phyloP scores from a whole-genome alignment of 1,140 invertebrate genomes.

The Drosophila orosa region DNA sequence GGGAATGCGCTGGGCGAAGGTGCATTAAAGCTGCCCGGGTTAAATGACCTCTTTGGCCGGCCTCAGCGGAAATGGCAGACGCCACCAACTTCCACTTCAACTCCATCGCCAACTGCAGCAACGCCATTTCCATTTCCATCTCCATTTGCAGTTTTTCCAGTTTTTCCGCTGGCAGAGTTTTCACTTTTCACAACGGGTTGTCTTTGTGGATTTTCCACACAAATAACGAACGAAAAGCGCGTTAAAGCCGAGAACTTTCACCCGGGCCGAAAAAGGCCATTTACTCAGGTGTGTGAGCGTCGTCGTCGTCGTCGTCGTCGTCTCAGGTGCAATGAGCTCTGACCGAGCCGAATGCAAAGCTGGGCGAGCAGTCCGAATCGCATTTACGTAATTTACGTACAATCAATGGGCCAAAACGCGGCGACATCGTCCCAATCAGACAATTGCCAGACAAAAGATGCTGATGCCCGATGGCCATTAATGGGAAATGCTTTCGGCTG shows the following conservation, averaged over 20 bases:
- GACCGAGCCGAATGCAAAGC: slow-evolving; percentile 50
- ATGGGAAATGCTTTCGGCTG: slow-evolving; percentile 39
- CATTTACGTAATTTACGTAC: slow-evolving; percentile 66
- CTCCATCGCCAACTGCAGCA: neutral
- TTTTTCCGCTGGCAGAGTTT: slow-evolving; percentile 66
- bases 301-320: neutral
- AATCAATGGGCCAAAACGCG: slow-evolving; percentile 61
- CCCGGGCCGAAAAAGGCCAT: slow-evolving; percentile 36
- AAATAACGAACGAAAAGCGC: slow-evolving; percentile 16
- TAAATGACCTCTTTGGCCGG: slow-evolving; percentile 73
- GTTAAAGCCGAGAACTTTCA: slow-evolving; percentile 66
- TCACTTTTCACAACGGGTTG: slow-evolving; percentile 78
- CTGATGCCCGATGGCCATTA: slow-evolving; percentile 35
- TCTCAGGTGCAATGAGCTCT: slow-evolving; percentile 65
- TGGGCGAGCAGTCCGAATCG: slow-evolving; percentile 31
- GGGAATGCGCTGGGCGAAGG: slow-evolving; percentile 38
- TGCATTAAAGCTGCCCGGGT: slow-evolving; percentile 56
- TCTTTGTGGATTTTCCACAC: slow-evolving; percentile 54
- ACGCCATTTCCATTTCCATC: slow-evolving; percentile 17
- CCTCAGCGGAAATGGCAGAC: slow-evolving; percentile 65
- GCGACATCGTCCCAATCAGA: slow-evolving; percentile 30
- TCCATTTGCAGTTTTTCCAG: slow-evolving; percentile 71
- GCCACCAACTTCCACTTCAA: slow-evolving; percentile 24
- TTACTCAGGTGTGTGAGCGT: slow-evolving; percentile 15
- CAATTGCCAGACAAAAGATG: slow-evolving; percentile 46